Evolutionary conservation across 2,113 vertebrate genomes (phyloP), one percentile per base, ranked within the genome.

Genomic region (Hippocampus zosterae): DNA sequence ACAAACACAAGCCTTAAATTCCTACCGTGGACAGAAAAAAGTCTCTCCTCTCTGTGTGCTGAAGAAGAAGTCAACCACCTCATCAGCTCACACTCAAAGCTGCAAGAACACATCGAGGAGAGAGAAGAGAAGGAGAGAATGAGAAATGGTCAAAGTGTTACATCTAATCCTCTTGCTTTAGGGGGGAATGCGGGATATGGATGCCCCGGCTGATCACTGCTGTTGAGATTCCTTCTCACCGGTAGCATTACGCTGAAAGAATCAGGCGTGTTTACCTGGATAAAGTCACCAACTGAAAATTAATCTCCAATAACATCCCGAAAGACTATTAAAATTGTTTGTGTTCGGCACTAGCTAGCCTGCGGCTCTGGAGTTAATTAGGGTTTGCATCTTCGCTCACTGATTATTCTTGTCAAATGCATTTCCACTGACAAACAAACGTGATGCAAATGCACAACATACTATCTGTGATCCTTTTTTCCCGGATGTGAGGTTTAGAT

Each of bases 1-100:
- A 59, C 33, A 61, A 77, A 79, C 73, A 85, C 90, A 88, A 84
- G 92, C 91, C 92, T 92, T 87, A 85, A 84, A 67, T 85, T 85
- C 79, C 73, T 84, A 81, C 85, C 75, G 79, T 63, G 71, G 82
- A 85, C 79, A 83, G 82, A 74, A 86, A 85, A 83, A 89, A 84
- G 81, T 78, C 63, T 76, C 72, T 61, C 81, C 57, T 74, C 72
- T 71, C 78, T 76, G 70, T 27, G 57, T 3, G 46, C 70, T 23
- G 84, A 79, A 70, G 76, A 85, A 77, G 84, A 71, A 55, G 71
- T 83, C 71, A 80, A 82, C 82, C 82, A 77, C 84, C 81, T 91
- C 87, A 89, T 88, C 80, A 53, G 81, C 70, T 92, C 86, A 90
- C 74, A 86, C 68, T 70, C 85, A 86, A 71, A 90, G 86, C 91